phyloP scores from a whole-genome alignment of 92 coral and sea anemone species.

The Palythoa heliodiscus region DNA sequence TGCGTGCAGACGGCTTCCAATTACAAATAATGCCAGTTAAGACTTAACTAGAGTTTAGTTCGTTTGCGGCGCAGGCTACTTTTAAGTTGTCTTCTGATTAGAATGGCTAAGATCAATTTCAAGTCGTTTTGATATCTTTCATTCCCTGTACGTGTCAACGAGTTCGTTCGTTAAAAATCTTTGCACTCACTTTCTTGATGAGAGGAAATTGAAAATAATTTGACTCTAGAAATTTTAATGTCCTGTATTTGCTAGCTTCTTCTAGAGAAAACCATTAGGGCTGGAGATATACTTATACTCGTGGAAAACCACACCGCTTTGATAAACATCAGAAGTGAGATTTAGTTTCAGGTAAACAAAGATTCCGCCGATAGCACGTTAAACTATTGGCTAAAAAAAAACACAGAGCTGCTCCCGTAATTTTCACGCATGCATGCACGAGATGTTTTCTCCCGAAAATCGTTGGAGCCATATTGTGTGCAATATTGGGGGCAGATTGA shows the following conservation, averaged over 20 bases:
- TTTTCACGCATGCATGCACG: neutral
- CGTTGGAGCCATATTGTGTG: neutral
- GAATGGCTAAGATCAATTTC: neutral
- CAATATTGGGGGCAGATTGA: neutral
- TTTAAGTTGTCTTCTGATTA: too few relatives aligned
- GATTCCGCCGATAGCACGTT: neutral
- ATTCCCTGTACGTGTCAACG: neutral
- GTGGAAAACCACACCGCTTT: neutral
- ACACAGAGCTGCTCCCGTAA: neutral
- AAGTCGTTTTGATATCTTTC: neutral
- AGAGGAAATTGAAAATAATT: neutral
- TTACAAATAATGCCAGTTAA: too few relatives aligned
- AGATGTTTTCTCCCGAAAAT: neutral
- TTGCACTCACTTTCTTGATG: neutral
- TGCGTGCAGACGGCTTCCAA: too few relatives aligned
- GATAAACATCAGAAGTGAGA: conserved; percentile 19
- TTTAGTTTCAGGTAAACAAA: conserved; percentile 24
- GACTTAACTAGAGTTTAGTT: too few relatives aligned
- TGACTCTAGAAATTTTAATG: neutral
- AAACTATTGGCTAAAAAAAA: neutral
- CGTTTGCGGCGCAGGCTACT: too few relatives aligned
- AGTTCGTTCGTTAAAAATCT: neutral
- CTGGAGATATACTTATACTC: neutral
- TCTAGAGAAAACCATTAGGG: neutral
- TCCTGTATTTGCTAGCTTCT: neutral